These are phyloP conservation scores for Brachystomella parvula DNA, from an alignment of 1,140 invertebrate species.

Conservation along the genomic window DNA sequence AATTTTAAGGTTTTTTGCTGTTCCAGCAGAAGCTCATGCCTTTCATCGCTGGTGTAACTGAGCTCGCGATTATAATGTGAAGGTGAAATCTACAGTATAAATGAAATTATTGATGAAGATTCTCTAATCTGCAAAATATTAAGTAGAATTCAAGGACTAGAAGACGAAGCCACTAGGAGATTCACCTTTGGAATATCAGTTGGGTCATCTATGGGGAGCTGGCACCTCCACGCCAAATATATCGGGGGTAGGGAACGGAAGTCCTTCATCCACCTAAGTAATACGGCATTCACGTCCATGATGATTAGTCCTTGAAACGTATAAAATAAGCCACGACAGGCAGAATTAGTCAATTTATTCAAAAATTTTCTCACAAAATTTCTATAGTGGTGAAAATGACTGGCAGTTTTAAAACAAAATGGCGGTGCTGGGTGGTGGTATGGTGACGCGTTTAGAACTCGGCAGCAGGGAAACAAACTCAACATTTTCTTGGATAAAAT, in stretches of 20 bases:
- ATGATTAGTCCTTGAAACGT: not conserved
- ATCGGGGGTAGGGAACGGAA: slow-evolving; percentile 21
- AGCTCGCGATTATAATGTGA: slow-evolving; percentile 30
- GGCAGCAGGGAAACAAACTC: no score
- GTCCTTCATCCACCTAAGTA: slow-evolving; percentile 14
- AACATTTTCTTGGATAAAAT: no score
- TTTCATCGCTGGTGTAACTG: slow-evolving; percentile 21
- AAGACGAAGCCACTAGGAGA: no score
- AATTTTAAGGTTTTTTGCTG: slow-evolving; percentile 24
- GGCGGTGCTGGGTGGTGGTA: not conserved
- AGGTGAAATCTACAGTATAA: slow-evolving; percentile 21
- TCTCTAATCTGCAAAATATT: not conserved
- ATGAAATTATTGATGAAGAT: not conserved
- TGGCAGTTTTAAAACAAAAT: not conserved
- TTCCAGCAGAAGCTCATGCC: slow-evolving; percentile 17
- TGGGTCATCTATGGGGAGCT: slow-evolving; percentile 7
- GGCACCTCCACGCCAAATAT: slow-evolving; percentile 30
- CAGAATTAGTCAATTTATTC: not conserved
- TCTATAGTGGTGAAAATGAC: not conserved
- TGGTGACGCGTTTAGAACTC: no score
- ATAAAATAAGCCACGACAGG: not conserved
- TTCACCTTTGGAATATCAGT: slow-evolving; percentile 21
- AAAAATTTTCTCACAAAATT: not conserved
- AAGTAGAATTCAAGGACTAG: no score
- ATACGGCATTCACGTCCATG: slow-evolving; percentile 27